phyloP scores from a whole-genome alignment of 2,113 vertebrate species.

The Scatophagus argus region DNA sequence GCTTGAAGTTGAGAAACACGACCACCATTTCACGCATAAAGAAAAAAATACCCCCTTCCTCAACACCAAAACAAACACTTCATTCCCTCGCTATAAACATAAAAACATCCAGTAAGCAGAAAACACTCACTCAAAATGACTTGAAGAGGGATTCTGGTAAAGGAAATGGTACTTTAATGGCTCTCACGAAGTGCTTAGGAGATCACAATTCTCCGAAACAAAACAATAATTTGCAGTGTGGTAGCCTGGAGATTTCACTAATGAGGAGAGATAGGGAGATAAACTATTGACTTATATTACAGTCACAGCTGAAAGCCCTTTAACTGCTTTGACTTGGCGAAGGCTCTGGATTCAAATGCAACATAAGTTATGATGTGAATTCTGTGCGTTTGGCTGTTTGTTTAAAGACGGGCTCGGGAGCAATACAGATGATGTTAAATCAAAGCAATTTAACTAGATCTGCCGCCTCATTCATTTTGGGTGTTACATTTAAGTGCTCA shows the following conservation, averaged over 20 bases:
- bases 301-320: conserved; percentile 65
- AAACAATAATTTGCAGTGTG: conserved; percentile 63
- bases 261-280: conserved; percentile 67
- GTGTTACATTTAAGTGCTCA: not conserved
- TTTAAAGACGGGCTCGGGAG: conserved; percentile 7
- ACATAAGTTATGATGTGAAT: conserved; percentile 37
- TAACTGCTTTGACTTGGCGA: conserved; percentile 63
- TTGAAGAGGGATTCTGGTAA: conserved; percentile 50
- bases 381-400: not conserved
- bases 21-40: conserved; percentile 8
- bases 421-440: not conserved
- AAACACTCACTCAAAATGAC: conserved; percentile 42
- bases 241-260: conserved; percentile 73
- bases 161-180: conserved; percentile 75
- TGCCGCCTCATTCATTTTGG: conserved; percentile 1
- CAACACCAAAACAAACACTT: conserved; percentile 49
- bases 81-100: conserved; percentile 25
- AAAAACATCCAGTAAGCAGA: conserved; percentile 35
- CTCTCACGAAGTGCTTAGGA: conserved; percentile 61
- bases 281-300: conserved; percentile 68
- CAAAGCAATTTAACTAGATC: not conserved
- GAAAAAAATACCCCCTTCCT: conserved; percentile 6
- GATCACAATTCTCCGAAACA: conserved; percentile 65
- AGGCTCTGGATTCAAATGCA: conserved; percentile 31
- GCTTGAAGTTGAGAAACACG: not conserved